Conservation (phyloP, 2,113 vertebrate species). For the Phyllostomus hastatus region DNA sequence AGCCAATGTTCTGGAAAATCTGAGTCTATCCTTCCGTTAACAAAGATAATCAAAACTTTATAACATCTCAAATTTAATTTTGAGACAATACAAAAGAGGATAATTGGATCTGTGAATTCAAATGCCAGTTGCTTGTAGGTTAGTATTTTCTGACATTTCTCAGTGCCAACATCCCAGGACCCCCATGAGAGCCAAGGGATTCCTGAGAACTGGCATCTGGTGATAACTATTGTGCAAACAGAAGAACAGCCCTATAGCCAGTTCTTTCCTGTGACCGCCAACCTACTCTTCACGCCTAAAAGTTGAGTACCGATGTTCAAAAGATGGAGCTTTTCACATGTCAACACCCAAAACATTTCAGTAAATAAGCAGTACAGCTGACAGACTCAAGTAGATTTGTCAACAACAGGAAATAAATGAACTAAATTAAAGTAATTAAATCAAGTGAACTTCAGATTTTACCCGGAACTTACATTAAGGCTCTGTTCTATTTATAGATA, state of each 20-base stretch:
- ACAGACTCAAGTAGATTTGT: not conserved
- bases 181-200: not conserved
- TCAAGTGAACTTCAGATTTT: not conserved
- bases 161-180: not conserved
- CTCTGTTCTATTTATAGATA: not conserved
- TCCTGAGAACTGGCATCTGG: not conserved
- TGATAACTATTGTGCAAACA: not conserved
- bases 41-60: conserved; percentile 11
- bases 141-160: not conserved
- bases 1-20: not conserved
- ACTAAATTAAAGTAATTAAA: not conserved
- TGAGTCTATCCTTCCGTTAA: not conserved
- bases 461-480: not conserved
- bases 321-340: not conserved
- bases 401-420: not conserved
- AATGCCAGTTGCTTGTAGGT: not conserved
- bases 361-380: not conserved
- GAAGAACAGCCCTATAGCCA: not conserved
- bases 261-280: not conserved
- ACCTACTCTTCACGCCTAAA: not conserved
- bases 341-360: not conserved
- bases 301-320: not conserved
- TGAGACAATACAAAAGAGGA: not conserved
- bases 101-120: not conserved
- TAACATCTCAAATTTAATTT: conserved; percentile 29